Base-by-base conservation (phyloP, 92 coral and sea anemone species). In the Metridium senile region DNA sequence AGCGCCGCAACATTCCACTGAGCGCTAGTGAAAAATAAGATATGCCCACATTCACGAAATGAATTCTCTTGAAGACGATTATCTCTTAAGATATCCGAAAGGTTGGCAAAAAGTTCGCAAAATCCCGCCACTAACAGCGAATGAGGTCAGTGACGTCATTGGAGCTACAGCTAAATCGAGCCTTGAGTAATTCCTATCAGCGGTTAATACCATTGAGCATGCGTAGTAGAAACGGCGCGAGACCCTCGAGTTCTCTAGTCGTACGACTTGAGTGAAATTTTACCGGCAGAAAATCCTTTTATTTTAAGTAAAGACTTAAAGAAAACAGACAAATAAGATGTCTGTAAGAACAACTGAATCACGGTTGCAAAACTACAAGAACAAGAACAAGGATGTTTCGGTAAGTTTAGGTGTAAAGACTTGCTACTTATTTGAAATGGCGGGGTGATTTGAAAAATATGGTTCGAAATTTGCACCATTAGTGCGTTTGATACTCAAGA, bases 321-420 rank as follows among this genome's bases (percentile, higher is more conserved):
- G 8, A 62, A 82, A 57, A 84, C 66, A 66, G 54, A 59, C 35
- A 13, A 51, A 45, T 30, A 74, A 81, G 88, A 95, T 96, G 99
- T 78, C 97, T 29, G 80, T 93, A 64, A 92, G 89, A 75, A 69
- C 87, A 34, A 71, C 87, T 57, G 99, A 96, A 59, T 82, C 97
- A 72, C 86, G 99, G 59, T 33, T 93, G 46, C 84, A 85, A 66
- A 89, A 74, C 67, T 96, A 96, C 86, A 96, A 96, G 83, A 89
- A 96, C 87, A 96, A 96, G 78, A 97, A 96, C 86, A 89, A 91
- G 89, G 98, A 96, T 78, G 93, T 85, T 45, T 66, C 93, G 86
- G 99, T 96, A 58, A 83, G 99, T 89, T 43, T 56, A 74, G 62
- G 59, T 30, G 39, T 63, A 54, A 63, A 59, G 32, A 59, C 61